These are phyloP conservation scores for Scalopus aquaticus DNA, from an alignment of 2,113 vertebrate species.

Conservation along the genomic window DNA sequence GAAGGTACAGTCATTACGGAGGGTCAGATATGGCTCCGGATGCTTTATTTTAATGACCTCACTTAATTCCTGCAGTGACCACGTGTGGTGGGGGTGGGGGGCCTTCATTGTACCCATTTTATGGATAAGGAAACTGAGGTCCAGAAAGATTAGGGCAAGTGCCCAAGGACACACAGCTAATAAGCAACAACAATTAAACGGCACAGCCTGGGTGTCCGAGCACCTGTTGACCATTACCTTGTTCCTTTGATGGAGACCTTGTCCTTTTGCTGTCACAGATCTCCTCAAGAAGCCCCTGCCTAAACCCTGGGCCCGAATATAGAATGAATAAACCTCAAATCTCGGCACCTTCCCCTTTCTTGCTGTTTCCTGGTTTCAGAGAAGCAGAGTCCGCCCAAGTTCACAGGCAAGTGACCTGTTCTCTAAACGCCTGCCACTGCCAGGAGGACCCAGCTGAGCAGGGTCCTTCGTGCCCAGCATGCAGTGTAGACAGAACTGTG, in stretches of 20 bases:
- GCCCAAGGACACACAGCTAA: neutral
- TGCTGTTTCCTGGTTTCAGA: neutral
- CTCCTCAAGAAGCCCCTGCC: neutral
- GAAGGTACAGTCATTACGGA: too few relatives aligned
- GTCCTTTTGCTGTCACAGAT: neutral
- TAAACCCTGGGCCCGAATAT: neutral
- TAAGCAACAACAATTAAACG: neutral
- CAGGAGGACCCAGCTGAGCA: neutral
- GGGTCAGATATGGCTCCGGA: neutral
- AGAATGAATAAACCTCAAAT: neutral
- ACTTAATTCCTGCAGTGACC: neutral
- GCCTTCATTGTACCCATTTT: neutral
- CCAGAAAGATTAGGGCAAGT: neutral
- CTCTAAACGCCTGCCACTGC: neutral
- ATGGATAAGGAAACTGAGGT: neutral
- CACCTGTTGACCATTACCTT: too few relatives aligned
- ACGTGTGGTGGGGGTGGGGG: neutral
- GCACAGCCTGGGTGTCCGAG: too few relatives aligned
- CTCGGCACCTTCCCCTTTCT: neutral
- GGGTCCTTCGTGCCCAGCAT: too few relatives aligned
- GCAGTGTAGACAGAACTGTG: neutral
- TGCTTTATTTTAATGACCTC: neutral
- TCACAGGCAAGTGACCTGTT: neutral
- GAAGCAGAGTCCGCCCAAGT: neutral
- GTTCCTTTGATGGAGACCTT: too few relatives aligned